A percentile compares a stretch with the other conserved stretches of the same genome.
Conservation (phyloP, 2,113 vertebrate species). For the Gnathonemus longibarbis region DNA sequence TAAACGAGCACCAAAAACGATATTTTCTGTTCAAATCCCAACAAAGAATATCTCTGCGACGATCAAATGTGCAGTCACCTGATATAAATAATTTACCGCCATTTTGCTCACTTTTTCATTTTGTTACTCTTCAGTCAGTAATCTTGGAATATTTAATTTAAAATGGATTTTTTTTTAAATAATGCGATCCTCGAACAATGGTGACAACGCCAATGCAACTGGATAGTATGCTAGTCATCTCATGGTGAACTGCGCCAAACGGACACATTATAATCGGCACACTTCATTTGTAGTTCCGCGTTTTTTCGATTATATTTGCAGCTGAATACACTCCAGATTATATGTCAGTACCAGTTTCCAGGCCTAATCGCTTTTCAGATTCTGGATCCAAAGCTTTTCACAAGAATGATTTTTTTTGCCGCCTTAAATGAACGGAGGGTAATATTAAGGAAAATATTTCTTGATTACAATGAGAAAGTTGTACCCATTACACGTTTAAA, state of each 20-base stretch:
- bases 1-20: neutral
- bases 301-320: neutral
- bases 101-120: neutral
- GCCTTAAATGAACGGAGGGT: neutral
- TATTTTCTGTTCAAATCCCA: neutral
- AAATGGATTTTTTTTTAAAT: neutral
- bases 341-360: neutral
- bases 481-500: neutral
- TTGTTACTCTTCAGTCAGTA: neutral
- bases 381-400: neutral
- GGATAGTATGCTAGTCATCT: neutral
- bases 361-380: neutral
- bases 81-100: neutral
- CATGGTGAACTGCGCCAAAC: neutral
- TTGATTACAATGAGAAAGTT: neutral
- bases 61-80: neutral
- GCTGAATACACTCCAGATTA: neutral
- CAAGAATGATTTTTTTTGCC: neutral
- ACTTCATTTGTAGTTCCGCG: neutral
- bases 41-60: neutral
- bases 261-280: neutral
- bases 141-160: neutral
- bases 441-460: neutral
- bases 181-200: neutral
- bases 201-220: neutral